phyloP scores from a whole-genome alignment of 2,888 invertebrate genomes.

The Eilema sororculum region DNA sequence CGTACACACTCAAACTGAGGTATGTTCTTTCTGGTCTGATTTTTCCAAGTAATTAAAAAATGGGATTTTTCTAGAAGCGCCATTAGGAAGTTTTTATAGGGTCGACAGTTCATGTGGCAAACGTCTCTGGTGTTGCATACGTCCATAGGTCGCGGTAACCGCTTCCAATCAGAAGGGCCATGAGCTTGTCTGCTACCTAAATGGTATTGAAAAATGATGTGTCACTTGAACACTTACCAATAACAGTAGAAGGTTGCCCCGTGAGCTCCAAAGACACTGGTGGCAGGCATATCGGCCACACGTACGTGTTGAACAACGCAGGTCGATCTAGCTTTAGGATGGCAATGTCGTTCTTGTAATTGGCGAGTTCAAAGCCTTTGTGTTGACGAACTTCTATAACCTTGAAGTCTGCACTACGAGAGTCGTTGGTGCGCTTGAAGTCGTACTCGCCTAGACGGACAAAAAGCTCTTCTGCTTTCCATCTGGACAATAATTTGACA shows the following conservation, averaged over 20 bases:
- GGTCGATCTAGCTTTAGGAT: conserved; percentile 89
- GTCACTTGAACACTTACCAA: conserved; percentile 77
- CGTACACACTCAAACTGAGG: no score
- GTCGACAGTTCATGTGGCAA: no score
- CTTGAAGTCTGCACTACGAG: conserved; percentile 90
- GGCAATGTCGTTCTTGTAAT: conserved; percentile 93
- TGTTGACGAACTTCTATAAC: conserved; percentile 90
- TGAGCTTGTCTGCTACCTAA: no score
- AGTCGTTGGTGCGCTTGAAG: conserved; percentile 89
- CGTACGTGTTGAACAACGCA: conserved; percentile 91
- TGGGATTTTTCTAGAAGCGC: no score
- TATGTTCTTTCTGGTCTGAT: no score
- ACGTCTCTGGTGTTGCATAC: no score
- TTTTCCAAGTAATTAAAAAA: no score
- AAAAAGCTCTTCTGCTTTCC: conserved; percentile 87
- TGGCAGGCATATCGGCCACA: conserved; percentile 95
- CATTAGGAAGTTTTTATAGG: no score
- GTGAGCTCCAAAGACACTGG: conserved; percentile 88
- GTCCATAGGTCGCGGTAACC: no score
- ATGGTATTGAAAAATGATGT: no score
- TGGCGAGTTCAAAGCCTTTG: conserved; percentile 88
- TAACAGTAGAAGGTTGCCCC: conserved; percentile 89
- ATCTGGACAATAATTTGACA: conserved; percentile 68
- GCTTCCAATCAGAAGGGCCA: no score
- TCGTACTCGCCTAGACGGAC: conserved; percentile 95